These are phyloP conservation scores for Spicauda simplicius DNA, from an alignment of 2,888 invertebrate species.

Conservation along the genomic window DNA sequence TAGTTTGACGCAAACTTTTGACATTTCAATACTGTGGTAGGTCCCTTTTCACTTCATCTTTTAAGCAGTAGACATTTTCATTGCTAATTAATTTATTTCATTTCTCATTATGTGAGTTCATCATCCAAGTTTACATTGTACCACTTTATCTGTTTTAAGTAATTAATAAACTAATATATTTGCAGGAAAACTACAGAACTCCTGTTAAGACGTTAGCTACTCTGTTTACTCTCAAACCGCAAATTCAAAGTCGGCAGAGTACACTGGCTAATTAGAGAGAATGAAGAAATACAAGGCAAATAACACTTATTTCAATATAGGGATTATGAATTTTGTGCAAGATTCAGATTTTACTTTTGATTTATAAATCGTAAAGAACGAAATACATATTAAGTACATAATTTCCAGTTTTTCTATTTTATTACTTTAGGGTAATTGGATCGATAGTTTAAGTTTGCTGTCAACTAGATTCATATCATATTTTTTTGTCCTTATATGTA, in stretches of 20 bases:
- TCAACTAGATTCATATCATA: too few species aligned
- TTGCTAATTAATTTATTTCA: background rate
- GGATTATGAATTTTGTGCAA: background rate
- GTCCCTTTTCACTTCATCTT: too few species aligned
- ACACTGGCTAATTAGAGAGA: constrained; percentile 25
- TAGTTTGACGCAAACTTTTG: too few species aligned
- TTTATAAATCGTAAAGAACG: too few species aligned
- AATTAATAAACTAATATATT: constrained; percentile 1
- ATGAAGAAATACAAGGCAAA: constrained; percentile 23
- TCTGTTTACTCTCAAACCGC: constrained; percentile 11
- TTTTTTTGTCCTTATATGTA: too few species aligned
- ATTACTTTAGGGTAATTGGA: too few species aligned
- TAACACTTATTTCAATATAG: background rate
- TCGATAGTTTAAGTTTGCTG: too few species aligned
- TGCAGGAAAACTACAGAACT: background rate
- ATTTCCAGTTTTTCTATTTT: too few species aligned
- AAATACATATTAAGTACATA: too few species aligned
- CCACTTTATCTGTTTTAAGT: constrained; percentile 17
- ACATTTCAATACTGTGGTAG: too few species aligned
- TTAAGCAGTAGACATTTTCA: too few species aligned
- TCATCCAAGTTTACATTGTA: constrained; percentile 1
- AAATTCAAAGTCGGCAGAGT: constrained; percentile 11
- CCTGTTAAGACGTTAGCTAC: constrained; percentile 2
- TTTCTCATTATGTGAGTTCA: background rate
- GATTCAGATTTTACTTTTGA: background rate